Percentiles rank a stretch among this genome's conserved stretches.
Evolutionary conservation across 2,888 invertebrate genomes (phyloP).

Genomic region (Dasypogon diadema): DNA sequence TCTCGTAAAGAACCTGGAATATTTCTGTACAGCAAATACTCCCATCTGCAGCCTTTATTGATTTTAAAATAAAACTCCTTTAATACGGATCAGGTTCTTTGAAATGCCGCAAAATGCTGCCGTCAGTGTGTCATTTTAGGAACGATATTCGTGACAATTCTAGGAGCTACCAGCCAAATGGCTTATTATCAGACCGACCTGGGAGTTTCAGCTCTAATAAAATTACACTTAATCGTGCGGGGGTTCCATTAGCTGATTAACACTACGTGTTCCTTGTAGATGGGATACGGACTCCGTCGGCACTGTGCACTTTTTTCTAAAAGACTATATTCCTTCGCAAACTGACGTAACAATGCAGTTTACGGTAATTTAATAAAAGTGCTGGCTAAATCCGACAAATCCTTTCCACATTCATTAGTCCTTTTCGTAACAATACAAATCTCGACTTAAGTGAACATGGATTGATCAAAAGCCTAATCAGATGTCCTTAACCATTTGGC

Average conservation of each 20-base stretch:
- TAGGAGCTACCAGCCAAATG: background rate
- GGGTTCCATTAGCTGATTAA: constrained; percentile 37
- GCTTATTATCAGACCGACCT: constrained; percentile 1
- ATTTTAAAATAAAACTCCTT: too few species aligned
- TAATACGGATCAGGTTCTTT: too few species aligned
- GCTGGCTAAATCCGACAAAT: too few species aligned
- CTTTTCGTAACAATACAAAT: background rate
- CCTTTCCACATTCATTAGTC: too few species aligned
- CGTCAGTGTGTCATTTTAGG: background rate
- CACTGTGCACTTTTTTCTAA: too few species aligned
- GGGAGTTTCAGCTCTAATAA: background rate
- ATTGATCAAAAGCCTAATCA: background rate
- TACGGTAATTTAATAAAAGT: too few species aligned
- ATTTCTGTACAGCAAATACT: too few species aligned
- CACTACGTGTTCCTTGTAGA: background rate
- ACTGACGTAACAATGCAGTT: too few species aligned
- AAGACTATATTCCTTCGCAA: too few species aligned
- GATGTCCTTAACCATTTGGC: background rate
- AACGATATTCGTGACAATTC: constrained; percentile 18
- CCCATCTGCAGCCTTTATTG: too few species aligned
- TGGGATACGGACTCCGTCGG: background rate
- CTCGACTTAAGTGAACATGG: background rate
- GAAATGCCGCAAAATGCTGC: background rate
- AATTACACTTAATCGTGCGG: constrained; percentile 20
- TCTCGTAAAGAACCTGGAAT: too few species aligned